Percentiles rank a stretch among this genome's conserved stretches.
Conservation (phyloP, 2,797 vertebrate species). For the Sandelia bainsii region DNA sequence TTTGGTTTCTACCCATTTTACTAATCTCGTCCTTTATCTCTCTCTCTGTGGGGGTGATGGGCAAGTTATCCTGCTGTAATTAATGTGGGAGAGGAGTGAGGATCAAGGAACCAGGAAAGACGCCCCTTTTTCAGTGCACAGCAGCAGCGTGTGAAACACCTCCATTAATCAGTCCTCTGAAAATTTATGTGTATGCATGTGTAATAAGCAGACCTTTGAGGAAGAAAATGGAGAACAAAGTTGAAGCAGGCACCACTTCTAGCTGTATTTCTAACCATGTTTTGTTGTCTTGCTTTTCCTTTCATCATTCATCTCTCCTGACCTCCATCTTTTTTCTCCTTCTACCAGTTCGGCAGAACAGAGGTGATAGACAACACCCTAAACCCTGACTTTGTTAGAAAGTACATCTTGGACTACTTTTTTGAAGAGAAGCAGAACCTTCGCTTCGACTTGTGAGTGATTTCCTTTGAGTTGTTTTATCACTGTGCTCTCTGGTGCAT, state of each 20-base stretch:
- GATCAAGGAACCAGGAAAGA: constrained; percentile 61
- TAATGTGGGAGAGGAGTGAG: constrained; percentile 59
- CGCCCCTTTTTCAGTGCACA: constrained; percentile 48
- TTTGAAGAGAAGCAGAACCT: constrained; percentile 98
- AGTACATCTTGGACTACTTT: constrained; percentile 96
- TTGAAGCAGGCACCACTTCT: background rate
- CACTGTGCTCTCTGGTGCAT: background rate
- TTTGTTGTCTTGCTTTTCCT: constrained; percentile 25
- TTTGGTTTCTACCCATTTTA: constrained; percentile 15
- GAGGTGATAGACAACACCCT: constrained; percentile 97
- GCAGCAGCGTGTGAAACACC: constrained; percentile 44
- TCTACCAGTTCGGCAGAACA: constrained; percentile 91
- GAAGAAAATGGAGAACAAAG: background rate
- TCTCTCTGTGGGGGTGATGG: constrained; percentile 49
- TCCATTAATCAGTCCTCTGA: constrained; percentile 56
- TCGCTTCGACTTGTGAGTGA: constrained; percentile 95
- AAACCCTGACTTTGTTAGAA: constrained; percentile 95
- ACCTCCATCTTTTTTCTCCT: constrained; percentile 31
- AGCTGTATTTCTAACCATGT: constrained; percentile 11
- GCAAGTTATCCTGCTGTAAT: constrained; percentile 64
- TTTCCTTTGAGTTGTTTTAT: constrained; percentile 34
- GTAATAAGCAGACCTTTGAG: constrained; percentile 10
- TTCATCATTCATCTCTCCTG: constrained; percentile 31
- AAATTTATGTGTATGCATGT: constrained; percentile 25
- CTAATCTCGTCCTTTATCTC: constrained; percentile 29